Evolutionary conservation across 2,888 invertebrate species (phyloP).

Genomic region (Zhuqinia jingwanae): DNA sequence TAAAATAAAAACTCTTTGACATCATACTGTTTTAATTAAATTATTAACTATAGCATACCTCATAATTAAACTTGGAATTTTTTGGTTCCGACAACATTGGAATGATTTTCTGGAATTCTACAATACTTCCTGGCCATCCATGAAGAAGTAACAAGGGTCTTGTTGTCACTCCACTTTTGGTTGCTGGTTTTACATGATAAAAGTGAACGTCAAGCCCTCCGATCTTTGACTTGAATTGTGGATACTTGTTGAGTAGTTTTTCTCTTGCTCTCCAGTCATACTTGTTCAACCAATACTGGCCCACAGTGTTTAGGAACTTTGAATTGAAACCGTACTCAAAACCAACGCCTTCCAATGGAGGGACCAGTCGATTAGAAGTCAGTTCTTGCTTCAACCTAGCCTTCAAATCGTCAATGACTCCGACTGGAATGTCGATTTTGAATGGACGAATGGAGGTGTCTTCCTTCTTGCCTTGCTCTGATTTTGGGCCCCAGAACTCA

Average conservation of each 20-base stretch:
- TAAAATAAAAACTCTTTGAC: not conserved
- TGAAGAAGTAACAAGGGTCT: conserved; percentile 75
- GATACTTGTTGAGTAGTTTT: conserved; percentile 86
- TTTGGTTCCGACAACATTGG: conserved; percentile 82
- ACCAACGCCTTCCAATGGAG: conserved; percentile 82
- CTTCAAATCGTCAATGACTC: conserved; percentile 83
- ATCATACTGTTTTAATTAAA: no score
- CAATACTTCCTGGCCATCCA: conserved; percentile 78
- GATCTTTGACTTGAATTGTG: conserved; percentile 89
- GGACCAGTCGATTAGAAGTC: conserved; percentile 78
- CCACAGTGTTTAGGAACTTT: conserved; percentile 85
- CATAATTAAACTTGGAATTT: conserved; percentile 83
- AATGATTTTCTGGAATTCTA: conserved; percentile 79
- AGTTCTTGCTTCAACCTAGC: conserved; percentile 84
- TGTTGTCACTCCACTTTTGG: conserved; percentile 54
- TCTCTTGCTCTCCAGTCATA: conserved; percentile 89
- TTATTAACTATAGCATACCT: conserved; percentile 80
- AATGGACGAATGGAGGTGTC: conserved; percentile 84
- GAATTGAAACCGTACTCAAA: conserved; percentile 93
- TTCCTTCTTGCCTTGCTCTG: conserved; percentile 80
- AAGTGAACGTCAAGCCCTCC: conserved; percentile 90
- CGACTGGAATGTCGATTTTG: conserved; percentile 84
- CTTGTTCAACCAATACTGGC: conserved; percentile 88
- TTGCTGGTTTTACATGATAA: conserved; percentile 84
- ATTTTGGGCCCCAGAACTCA: conserved; percentile 75